These are phyloP conservation scores for Siniperca scherzeri DNA, from an alignment of 2,797 vertebrate species.

Conservation along the genomic window DNA sequence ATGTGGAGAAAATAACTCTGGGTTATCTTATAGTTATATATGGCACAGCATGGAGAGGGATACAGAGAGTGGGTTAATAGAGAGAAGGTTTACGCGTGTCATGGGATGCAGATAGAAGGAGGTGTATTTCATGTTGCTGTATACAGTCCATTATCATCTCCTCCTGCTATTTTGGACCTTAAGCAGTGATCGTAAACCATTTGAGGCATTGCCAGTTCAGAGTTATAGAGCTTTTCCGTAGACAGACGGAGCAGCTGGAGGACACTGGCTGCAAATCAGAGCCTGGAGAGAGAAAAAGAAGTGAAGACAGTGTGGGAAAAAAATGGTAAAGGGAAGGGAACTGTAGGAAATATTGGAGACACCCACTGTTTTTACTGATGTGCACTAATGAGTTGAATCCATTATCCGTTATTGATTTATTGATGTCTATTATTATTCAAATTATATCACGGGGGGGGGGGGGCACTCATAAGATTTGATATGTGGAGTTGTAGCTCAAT, in stretches of 20 bases:
- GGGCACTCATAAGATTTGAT: not conserved
- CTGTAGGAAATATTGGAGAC: constrained; percentile 1
- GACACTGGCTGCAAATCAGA: constrained; percentile 40
- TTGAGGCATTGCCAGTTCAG: constrained; percentile 15
- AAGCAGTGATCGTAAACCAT: constrained; percentile 40
- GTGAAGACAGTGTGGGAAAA: constrained; percentile 3
- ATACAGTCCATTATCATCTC: constrained; percentile 25
- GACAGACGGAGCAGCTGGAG: constrained; percentile 37
- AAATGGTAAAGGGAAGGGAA: constrained; percentile 15
- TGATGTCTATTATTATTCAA: constrained; percentile 33
- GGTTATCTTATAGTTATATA: constrained; percentile 35
- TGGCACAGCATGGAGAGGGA: not conserved
- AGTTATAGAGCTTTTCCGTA: constrained; percentile 47
- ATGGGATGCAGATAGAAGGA: constrained; percentile 18
- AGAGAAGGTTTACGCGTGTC: constrained; percentile 19
- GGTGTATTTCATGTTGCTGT: constrained; percentile 22
- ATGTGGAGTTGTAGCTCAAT: not conserved
- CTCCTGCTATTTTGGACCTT: constrained; percentile 29
- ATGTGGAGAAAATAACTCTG: constrained; percentile 18
- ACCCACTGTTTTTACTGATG: constrained; percentile 21
- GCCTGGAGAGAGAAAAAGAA: not conserved
- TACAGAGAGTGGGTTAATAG: constrained; percentile 8
- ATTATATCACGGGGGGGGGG: not conserved
- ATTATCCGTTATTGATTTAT: constrained; percentile 38
- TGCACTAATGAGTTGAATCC: constrained; percentile 23